These are phyloP conservation scores for Pipra filicauda DNA, from an alignment of 2,113 vertebrate species.

Conservation along the genomic window DNA sequence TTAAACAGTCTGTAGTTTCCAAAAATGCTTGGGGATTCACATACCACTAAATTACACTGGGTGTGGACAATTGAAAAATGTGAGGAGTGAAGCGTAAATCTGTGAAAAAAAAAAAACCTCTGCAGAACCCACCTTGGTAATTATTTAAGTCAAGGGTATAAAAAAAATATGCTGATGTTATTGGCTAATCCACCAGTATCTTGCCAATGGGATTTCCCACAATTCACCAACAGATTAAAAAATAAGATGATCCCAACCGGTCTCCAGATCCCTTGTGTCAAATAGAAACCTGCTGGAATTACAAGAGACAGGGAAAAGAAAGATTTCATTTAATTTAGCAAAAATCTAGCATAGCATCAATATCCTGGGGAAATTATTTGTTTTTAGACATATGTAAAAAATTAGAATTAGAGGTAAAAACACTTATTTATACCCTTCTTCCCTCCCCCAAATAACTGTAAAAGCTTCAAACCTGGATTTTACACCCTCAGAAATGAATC, in stretches of 20 bases:
- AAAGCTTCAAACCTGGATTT: slow-evolving; percentile 41
- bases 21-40: background rate
- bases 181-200: background rate
- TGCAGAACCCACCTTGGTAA: background rate
- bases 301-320: background rate
- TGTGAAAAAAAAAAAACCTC: background rate
- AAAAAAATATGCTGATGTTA: background rate
- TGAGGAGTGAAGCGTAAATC: background rate
- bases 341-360: background rate
- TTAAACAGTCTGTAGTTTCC: background rate
- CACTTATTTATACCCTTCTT: slow-evolving; percentile 23
- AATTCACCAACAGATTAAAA: background rate
- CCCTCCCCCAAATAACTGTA: background rate
- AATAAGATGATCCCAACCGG: background rate
- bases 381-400: background rate
- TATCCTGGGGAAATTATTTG: background rate
- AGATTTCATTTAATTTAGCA: background rate
- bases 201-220: background rate
- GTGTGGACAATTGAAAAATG: background rate
- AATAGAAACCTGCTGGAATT: background rate
- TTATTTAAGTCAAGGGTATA: background rate
- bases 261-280: background rate
- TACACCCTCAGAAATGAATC: background rate
- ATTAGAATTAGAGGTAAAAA: background rate
- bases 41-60: background rate